Percentiles rank a stretch among this genome's conserved stretches.
Evolutionary conservation across 2,888 invertebrate genomes (phyloP).

Genomic region (Tetranychus piercei): DNA sequence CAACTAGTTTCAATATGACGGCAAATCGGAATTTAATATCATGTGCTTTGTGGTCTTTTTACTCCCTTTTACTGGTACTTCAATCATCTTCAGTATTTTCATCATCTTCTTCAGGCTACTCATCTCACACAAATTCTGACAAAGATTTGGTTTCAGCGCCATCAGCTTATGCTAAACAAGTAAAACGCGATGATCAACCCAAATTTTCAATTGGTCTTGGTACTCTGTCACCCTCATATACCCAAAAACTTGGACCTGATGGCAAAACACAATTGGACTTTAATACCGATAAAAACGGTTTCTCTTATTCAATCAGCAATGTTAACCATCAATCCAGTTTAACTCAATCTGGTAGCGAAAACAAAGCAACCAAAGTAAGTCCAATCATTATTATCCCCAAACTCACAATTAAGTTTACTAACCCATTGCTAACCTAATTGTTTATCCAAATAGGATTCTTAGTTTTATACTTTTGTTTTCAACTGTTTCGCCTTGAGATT

Average conservation of each 20-base stretch:
- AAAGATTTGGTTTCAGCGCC: neutral
- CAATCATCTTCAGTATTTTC: neutral
- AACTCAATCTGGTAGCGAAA: neutral
- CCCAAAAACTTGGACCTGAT: constrained; percentile 23
- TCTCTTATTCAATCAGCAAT: constrained; percentile 21
- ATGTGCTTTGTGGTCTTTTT: neutral
- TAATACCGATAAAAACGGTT: constrained; percentile 22
- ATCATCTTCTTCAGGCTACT: neutral
- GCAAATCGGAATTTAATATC: neutral
- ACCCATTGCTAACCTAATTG: neutral
- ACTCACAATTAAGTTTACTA: neutral
- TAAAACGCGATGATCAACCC: constrained; percentile 5
- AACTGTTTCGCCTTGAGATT: neutral
- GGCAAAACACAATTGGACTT: constrained; percentile 22
- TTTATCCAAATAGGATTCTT: no score
- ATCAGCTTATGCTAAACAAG: neutral
- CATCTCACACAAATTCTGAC: neutral
- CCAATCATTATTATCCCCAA: neutral
- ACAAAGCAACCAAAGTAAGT: neutral
- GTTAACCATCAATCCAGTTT: neutral
- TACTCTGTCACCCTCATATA: constrained; percentile 23
- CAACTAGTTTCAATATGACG: neutral
- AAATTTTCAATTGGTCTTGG: constrained; percentile 24
- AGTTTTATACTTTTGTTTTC: no score
- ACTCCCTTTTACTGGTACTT: no score